Percentiles rank a stretch among this genome's conserved stretches.
These are phyloP conservation scores for Syncerus caffer DNA, from an alignment of 2,797 vertebrate genomes.

Conservation along the genomic window DNA sequence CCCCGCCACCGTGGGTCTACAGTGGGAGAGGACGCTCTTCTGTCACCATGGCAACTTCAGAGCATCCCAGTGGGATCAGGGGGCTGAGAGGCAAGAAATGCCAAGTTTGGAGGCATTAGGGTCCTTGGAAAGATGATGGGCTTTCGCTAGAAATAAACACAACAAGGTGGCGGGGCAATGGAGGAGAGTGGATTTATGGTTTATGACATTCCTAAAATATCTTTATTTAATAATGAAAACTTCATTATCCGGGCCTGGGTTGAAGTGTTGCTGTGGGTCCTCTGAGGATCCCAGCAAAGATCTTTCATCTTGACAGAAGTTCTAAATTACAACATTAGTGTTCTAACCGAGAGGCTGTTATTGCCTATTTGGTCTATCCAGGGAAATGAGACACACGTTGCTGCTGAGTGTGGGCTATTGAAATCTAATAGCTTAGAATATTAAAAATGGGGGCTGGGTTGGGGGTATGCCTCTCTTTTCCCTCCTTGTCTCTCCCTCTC, in stretches of 20 bases:
- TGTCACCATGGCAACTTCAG: conserved; percentile 62
- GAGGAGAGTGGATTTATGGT: conserved; percentile 80
- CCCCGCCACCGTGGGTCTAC: neutral
- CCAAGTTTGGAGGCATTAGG: conserved; percentile 1
- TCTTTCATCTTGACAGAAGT: conserved; percentile 87
- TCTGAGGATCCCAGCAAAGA: conserved; percentile 82
- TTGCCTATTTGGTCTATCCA: conserved; percentile 92
- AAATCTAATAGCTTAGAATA: conserved; percentile 93
- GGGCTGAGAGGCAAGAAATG: conserved; percentile 19
- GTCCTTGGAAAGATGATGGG: neutral
- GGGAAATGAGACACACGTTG: conserved; percentile 94
- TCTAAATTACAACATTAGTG: conserved; percentile 84
- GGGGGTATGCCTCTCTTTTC: neutral
- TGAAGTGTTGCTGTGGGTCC: conserved; percentile 83
- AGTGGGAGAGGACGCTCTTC: neutral
- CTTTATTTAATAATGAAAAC: conserved; percentile 89
- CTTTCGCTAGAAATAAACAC: conserved; percentile 75
- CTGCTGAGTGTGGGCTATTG: conserved; percentile 90
- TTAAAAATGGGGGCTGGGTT: conserved; percentile 85
- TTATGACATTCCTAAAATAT: conserved; percentile 84
- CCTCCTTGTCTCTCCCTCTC: neutral
- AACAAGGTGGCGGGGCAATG: conserved; percentile 58
- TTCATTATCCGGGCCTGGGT: conserved; percentile 83
- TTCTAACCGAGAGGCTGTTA: conserved; percentile 88
- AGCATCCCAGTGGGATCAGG: neutral